Base-by-base conservation (phyloP, 2,888 invertebrate species). In the Drosophila picticornis region DNA sequence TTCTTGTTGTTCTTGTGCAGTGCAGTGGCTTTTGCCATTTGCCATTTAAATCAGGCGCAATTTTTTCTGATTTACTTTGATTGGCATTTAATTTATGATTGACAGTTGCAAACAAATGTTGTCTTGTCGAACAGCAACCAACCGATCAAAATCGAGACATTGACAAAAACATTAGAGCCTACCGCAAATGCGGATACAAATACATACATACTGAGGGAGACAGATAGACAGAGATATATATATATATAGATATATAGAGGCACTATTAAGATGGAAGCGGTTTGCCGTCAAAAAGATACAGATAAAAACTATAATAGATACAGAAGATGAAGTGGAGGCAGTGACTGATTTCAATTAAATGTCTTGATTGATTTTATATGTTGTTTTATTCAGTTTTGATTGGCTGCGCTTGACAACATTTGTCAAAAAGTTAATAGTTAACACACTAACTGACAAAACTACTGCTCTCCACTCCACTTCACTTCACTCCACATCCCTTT, bases 81-180 rank as follows among this genome's bases (percentile, higher is more conserved):
- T 90, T 86, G 89, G 79, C 87, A 78, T 76, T 86, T 79, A 90
- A 87, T 87, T 90, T 87, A 90, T 90, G 90, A 87, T 90, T 90
- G 87, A 90, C 90, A 87, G 90, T 78, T 89, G 75, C 84, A 86
- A 90, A 85, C 86, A 88, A 86, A 84, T 83, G 75, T 79, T 89
- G 65, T 73, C 60, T 56, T 57, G 68, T 52, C 55, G 55, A 52
- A 74, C 67, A 46, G 36, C 59, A 64, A 48, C 58, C 59, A 64
- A 48, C 58, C 60, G 51, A 57, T 36, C 60, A 60, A 61, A 48
- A 63, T 7, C 65, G 50, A 22, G 32, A 40, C 50, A 53, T 31
- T 29, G 34, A 13, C 57, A 66, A 29, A 16, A 69, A 59, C 57
- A 76, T 50, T 75, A 52, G 68, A 70, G 86, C 64, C 87, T 86